A percentile compares a stretch with the other conserved stretches of the same genome.
Conservation (phyloP, 1,140 invertebrate species). For the Mya arenaria region DNA sequence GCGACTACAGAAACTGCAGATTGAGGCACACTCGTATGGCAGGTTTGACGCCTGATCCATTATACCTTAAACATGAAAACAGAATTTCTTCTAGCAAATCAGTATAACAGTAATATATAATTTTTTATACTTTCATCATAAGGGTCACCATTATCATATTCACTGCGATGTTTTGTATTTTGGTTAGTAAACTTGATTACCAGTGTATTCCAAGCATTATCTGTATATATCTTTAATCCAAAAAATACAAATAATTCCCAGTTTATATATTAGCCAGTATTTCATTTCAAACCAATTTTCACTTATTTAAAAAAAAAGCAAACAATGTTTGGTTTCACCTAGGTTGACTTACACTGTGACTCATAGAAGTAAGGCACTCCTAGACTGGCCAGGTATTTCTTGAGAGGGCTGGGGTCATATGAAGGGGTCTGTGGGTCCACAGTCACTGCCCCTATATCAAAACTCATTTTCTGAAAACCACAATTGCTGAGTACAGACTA, state of each 20-base stretch:
- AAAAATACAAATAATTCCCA: too few species aligned
- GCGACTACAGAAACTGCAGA: constrained; percentile 85
- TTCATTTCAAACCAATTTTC: too few species aligned
- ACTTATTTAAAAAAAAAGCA: too few species aligned
- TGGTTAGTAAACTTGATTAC: too few species aligned
- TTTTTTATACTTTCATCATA: too few species aligned
- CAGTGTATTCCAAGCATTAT: too few species aligned
- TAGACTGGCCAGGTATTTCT: constrained; percentile 86
- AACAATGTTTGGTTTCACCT: too few species aligned
- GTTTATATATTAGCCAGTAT: too few species aligned
- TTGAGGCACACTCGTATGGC: constrained; percentile 82
- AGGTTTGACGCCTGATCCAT: constrained; percentile 81
- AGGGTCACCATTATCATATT: too few species aligned
- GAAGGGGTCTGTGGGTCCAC: constrained; percentile 86
- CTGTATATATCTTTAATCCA: too few species aligned
- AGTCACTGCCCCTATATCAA: constrained; percentile 89
- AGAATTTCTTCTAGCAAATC: constrained; percentile 28
- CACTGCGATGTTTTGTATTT: too few species aligned
- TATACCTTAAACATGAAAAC: constrained; percentile 83
- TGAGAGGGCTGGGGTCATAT: constrained; percentile 86
- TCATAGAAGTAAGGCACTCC: constrained; percentile 89
- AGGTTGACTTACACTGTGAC: constrained; percentile 83
- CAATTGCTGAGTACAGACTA: neutral
- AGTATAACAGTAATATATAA: too few species aligned
- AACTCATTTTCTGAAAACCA: constrained; percentile 85